A percentile compares a stretch with the other conserved stretches of the same genome.
Evolutionary conservation across 92 coral and sea anemone species (phyloP).

Genomic region (Actinostola sp.): DNA sequence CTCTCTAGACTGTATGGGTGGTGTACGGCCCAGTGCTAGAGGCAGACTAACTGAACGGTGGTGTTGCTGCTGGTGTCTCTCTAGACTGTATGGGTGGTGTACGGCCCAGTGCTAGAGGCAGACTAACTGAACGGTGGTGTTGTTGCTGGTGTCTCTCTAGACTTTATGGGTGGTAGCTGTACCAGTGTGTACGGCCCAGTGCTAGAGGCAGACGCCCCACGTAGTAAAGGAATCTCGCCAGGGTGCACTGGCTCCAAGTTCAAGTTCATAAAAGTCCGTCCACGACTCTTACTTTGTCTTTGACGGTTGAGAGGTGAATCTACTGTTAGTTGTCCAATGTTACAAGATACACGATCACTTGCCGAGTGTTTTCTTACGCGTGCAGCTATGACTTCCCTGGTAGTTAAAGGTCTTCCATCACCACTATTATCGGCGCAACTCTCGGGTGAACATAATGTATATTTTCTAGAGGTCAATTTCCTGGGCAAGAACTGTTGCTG

Average conservation of each 20-base stretch:
- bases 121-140: slow-evolving; percentile 51
- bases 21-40: background rate
- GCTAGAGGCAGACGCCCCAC: slow-evolving; percentile 56
- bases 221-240: slow-evolving; percentile 71
- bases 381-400: slow-evolving; percentile 44
- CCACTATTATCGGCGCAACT: slow-evolving; percentile 11
- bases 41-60: no score
- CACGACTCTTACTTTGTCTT: slow-evolving; percentile 10
- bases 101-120: background rate
- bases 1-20: no score
- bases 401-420: slow-evolving; percentile 65
- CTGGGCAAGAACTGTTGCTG: slow-evolving; percentile 47
- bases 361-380: slow-evolving; percentile 78
- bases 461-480: slow-evolving; percentile 40
- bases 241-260: slow-evolving; percentile 78
- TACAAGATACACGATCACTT: slow-evolving; percentile 58
- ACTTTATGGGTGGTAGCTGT: slow-evolving; percentile 88
- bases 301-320: slow-evolving; percentile 9
- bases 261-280: slow-evolving; percentile 64
- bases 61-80: no score
- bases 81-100: no score
- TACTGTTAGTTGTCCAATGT: slow-evolving; percentile 35
- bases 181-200: slow-evolving; percentile 74
- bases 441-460: slow-evolving; percentile 39
- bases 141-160: slow-evolving; percentile 28